These are phyloP conservation scores for Timandra comae DNA, from an alignment of 2,888 invertebrate genomes.

Conservation along the genomic window DNA sequence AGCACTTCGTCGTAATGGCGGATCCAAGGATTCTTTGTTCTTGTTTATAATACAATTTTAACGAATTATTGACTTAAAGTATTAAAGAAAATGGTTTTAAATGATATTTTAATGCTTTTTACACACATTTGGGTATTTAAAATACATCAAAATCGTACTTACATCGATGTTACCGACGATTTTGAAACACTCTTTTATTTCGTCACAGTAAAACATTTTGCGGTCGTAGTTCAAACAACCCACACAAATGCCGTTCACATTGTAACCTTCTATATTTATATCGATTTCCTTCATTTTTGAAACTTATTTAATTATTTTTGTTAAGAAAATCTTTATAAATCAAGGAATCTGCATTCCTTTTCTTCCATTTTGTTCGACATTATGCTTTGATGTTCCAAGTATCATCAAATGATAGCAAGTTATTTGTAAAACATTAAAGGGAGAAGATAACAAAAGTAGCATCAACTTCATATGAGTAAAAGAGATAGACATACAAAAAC, in stretches of 20 bases:
- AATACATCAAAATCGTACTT: too few relatives aligned
- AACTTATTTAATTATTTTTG: constrained; percentile 9
- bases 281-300: constrained; percentile 62
- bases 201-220: constrained; percentile 51
- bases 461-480: too few relatives aligned
- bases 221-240: constrained; percentile 65
- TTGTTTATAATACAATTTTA: constrained; percentile 33
- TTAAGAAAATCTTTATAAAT: constrained; percentile 34
- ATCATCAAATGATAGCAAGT: too few relatives aligned
- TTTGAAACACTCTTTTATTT: constrained; percentile 50
- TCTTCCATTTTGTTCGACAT: constrained; percentile 65
- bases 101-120: neutral
- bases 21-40: constrained; percentile 59
- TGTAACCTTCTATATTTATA: constrained; percentile 69
- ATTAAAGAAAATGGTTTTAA: neutral
- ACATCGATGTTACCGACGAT: constrained; percentile 59
- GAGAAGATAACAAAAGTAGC: too few relatives aligned
- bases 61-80: constrained; percentile 26
- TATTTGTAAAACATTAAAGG: too few relatives aligned
- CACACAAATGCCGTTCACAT: constrained; percentile 68
- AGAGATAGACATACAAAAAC: too few relatives aligned
- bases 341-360: constrained; percentile 61
- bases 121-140: too few relatives aligned
- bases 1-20: constrained; percentile 46
- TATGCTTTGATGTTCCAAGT: constrained; percentile 30